Evolutionary conservation across 2,888 invertebrate genomes (phyloP).

Genomic region (Monopis laevigella): DNA sequence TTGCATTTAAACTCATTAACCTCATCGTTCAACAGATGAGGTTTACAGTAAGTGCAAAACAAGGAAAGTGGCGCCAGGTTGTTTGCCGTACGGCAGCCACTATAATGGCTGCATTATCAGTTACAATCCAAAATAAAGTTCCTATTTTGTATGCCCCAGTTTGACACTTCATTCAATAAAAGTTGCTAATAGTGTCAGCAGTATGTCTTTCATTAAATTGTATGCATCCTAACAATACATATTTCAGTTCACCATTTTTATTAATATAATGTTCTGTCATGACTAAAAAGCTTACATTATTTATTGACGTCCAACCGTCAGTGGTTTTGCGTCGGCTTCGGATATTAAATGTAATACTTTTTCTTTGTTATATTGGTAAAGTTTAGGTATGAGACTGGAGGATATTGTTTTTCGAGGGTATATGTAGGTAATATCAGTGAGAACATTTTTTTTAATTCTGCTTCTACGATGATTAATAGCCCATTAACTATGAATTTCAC

Average conservation of each 20-base stretch:
- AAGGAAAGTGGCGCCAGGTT: conserved; percentile 20
- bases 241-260: conserved; percentile 1
- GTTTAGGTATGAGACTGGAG: conserved; percentile 5
- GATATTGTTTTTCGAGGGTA: conserved; percentile 8
- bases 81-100: conserved; percentile 19
- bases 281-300: conserved; percentile 21
- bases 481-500: conserved; percentile 17
- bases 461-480: conserved; percentile 16
- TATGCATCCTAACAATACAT: conserved; percentile 5
- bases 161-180: conserved; percentile 1
- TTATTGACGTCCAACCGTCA: conserved; percentile 7
- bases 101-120: conserved; percentile 22
- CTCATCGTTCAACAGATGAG: conserved; percentile 9
- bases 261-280: conserved; percentile 25
- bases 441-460: conserved; percentile 14
- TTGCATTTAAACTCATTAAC: conserved; percentile 1
- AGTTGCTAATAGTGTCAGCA: conserved; percentile 4
- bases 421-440: neutral
- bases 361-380: conserved; percentile 6
- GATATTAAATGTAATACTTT: neutral
- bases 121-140: neutral
- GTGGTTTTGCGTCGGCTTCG: conserved; percentile 9
- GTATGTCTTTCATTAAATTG: conserved; percentile 12
- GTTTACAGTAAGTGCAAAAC: conserved; percentile 22
- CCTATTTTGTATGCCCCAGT: conserved; percentile 1